Base-by-base conservation (phyloP, 2,888 invertebrate species). In the Hyalella azteca region DNA sequence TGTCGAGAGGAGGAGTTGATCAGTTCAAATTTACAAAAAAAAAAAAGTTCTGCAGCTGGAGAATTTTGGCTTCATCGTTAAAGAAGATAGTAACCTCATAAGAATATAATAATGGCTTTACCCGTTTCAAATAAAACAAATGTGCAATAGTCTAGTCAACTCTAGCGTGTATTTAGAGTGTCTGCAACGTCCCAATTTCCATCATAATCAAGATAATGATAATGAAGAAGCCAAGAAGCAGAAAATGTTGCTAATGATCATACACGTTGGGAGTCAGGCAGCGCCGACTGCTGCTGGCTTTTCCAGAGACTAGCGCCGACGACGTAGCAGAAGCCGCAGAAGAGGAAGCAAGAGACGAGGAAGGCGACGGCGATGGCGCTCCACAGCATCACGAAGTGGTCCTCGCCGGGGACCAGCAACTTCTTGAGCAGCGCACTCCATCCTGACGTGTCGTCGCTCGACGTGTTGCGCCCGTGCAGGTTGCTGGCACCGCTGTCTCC, bases 291-390 rank as follows among this genome's bases (percentile, higher is more conserved):
- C 22, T 22, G 73, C 13, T 26, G 29, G 19, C 19, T 19, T 13
- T 19, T 9, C 36, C 39, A 40, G 49, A 32, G n/a, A 29, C 54
- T 26, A 32, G 48, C 36, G 59, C 39, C 36, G 26, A 78, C 26
- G 19, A 66, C 7, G 66, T 66, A 50, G 40, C 39, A 73, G 50
- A 66, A 78, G 49, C 78, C 78, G 26, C 73, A 78, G 26, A 78
- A 7, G 19, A 66, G 73, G 39, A 78, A 40, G 49, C 36, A 48
- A 11, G 48, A 13, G 49, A 78, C 50, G 45, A 73, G 73, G 73
- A 78, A 50, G 22, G 40, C 45, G 49, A 66, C 66, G 7, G 48
- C 78, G 9, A 49, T 50, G 48, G 73, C 78, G 13, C 73, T 73
- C 73, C 73, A 66, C 39, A 39, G n/a, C 48, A 78, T 60, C 48